phyloP scores from a whole-genome alignment of 1,140 invertebrate species.

The Zaprionus taronus region DNA sequence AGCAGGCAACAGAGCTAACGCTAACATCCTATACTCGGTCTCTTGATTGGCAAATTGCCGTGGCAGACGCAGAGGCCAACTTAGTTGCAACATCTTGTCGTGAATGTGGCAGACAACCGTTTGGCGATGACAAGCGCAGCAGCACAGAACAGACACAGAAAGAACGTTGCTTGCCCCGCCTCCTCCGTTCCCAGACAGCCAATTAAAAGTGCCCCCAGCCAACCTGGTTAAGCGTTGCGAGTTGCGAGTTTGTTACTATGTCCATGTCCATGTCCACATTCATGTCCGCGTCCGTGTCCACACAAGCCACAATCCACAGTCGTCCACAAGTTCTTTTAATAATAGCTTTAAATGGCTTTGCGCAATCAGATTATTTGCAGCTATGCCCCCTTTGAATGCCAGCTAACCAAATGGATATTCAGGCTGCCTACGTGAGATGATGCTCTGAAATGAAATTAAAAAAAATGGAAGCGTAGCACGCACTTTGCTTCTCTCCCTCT shows the following conservation, averaged over 20 bases:
- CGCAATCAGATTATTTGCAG: conserved; percentile 56
- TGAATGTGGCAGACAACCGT: conserved; percentile 44
- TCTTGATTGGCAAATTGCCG: conserved; percentile 61
- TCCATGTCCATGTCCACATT: background rate
- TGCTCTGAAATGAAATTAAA: conserved; percentile 6
- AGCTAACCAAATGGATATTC: conserved; percentile 49
- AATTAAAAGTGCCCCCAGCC: conserved; percentile 60
- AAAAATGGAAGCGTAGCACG: conserved; percentile 28
- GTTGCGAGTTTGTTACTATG: conserved; percentile 5
- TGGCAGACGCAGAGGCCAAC: conserved; percentile 12
- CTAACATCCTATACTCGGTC: conserved; percentile 35
- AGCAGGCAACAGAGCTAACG: conserved; percentile 19
- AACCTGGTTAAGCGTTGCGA: conserved; percentile 35
- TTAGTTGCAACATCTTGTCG: conserved; percentile 59
- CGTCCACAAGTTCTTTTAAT: conserved; percentile 60
- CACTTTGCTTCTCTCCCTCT: background rate
- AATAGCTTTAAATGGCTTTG: conserved; percentile 62
- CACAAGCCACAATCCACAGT: background rate
- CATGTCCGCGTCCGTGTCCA: conserved; percentile 15
- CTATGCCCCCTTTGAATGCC: conserved; percentile 42
- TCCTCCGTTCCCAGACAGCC: conserved; percentile 44
- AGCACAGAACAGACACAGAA: conserved; percentile 7
- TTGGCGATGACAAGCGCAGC: conserved; percentile 52
- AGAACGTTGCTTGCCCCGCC: conserved; percentile 15
- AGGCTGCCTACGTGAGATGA: conserved; percentile 4